These are phyloP conservation scores for Pristionchus exspectatus DNA, from an alignment of 2,888 invertebrate species.

Conservation along the genomic window DNA sequence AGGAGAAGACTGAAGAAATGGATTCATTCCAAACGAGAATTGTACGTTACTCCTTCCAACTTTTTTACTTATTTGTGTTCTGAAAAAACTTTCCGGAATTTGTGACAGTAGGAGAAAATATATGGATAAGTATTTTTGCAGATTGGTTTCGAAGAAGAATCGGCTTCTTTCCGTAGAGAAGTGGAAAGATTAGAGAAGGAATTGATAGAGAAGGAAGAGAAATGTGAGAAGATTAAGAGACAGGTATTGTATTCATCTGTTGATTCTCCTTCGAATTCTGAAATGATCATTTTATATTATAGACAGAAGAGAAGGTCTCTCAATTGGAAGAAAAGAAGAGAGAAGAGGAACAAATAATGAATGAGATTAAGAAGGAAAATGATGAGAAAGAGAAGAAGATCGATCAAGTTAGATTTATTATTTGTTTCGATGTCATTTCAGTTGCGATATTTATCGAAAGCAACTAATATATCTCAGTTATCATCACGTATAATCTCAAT, in stretches of 20 bases:
- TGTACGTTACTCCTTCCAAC: slow-evolving; percentile 24
- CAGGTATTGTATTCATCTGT: neutral
- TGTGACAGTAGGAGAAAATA: no score
- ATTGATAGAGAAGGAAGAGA: slow-evolving; percentile 59
- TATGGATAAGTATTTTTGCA: slow-evolving; percentile 3
- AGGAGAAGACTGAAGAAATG: slow-evolving; percentile 35
- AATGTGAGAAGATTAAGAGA: slow-evolving; percentile 53
- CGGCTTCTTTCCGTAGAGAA: slow-evolving; percentile 57
- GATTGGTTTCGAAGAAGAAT: slow-evolving; percentile 60
- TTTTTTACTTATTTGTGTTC: no score
- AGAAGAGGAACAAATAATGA: slow-evolving; percentile 4
- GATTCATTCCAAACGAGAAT: slow-evolving; percentile 56
- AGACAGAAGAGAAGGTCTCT: neutral
- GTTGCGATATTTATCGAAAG: neutral
- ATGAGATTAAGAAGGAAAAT: neutral
- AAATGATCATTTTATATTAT: neutral
- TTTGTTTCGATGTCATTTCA: neutral
- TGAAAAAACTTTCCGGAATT: no score
- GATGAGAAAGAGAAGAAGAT: slow-evolving; percentile 39
- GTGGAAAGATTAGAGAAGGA: slow-evolving; percentile 60
- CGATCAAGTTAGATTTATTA: neutral
- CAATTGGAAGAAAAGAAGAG: neutral
- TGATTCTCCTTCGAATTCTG: neutral
- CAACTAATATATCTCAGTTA: neutral
- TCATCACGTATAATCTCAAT: neutral